Evolutionary conservation across 2,113 vertebrate genomes (phyloP), one percentile per base, ranked within the genome.

Genomic region (Cyanocitta stelleri): DNA sequence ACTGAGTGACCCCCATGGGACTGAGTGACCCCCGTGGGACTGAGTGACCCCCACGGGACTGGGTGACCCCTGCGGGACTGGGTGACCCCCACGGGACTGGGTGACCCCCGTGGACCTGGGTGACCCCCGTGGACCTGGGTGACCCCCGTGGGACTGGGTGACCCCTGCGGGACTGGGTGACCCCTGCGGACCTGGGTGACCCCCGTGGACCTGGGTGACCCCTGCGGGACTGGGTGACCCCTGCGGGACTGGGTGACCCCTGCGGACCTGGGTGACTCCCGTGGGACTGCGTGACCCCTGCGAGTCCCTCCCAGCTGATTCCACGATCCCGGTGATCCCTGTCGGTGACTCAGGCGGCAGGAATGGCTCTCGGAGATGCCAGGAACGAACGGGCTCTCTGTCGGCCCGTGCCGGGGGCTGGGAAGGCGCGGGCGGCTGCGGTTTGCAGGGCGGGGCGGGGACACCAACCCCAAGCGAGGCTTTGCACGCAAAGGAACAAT

Each of bases 401-500:
- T 3, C 43, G 33, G 97, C 98, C 97, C 97, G 97, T 33, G 41
- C 97, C 97, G 97, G 98, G 97, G 97, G 98, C 98, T 89, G 98
- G 98, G 97, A 87, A 95, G 94, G 95, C 78, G 93, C 97, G 48
- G 98, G 97, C 91, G 95, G 97, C 97, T 96, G 98, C 90, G 98
- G 98, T 98, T 98, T 98, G 98, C 97, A 98, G 98, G 94, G 97
- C 98, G 98, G 98, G 98, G 98, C 94, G 98, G 98, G 97, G 98
- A 97, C 95, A 84, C 85, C 97, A 95, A 96, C 85, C 96, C 97
- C 96, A 1, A 93, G 98, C 94, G 79, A 96, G 97, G 98, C 98
- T 99, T 99, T 97, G 98, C 98, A 99, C 98, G 98, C 98, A 98
- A 98, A 94, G 89, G 98, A 99, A 99, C 99, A 99, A 99, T 99